A percentile compares a stretch with the other conserved stretches of the same genome.
Conservation (phyloP, 2,888 invertebrate genomes). For the Thymelicus lineola region DNA sequence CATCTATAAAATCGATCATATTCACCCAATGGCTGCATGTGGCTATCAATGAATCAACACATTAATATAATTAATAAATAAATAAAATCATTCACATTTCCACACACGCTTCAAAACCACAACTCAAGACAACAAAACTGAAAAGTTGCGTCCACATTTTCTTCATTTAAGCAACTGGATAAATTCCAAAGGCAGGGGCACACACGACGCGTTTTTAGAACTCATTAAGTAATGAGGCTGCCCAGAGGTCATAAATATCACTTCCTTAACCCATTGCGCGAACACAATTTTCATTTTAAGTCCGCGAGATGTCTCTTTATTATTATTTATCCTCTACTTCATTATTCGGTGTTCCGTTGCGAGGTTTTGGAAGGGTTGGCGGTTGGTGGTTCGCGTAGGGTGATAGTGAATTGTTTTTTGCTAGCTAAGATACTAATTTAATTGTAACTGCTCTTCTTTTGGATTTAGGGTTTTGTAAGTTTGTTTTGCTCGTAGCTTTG, state of each 20-base stretch:
- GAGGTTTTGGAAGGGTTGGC: constrained; percentile 44
- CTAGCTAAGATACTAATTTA: constrained; percentile 14
- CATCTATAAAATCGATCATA: too few relatives aligned
- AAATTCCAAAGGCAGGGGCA: constrained; percentile 16
- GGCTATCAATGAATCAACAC: too few relatives aligned
- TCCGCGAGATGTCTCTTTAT: constrained; percentile 65
- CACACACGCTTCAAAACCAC: background rate
- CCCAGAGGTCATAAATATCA: constrained; percentile 73
- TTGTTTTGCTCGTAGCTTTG: too few relatives aligned
- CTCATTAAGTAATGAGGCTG: constrained; percentile 65
- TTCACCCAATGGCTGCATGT: too few relatives aligned
- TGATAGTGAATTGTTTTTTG: constrained; percentile 34
- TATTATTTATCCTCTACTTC: constrained; percentile 70
- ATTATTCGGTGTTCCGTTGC: constrained; percentile 44
- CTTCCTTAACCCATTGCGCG: constrained; percentile 71
- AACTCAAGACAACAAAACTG: background rate
- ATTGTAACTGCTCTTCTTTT: constrained; percentile 3
- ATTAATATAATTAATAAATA: too few relatives aligned
- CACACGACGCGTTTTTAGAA: constrained; percentile 45
- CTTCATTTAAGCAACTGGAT: constrained; percentile 10
- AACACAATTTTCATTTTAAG: constrained; percentile 84
- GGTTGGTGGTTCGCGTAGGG: constrained; percentile 6
- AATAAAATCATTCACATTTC: background rate
- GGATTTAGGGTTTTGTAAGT: background rate
- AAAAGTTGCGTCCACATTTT: background rate